Percentiles rank a stretch among this genome's conserved stretches.
Conservation (phyloP, 1,140 invertebrate genomes). For the Probaryconus sp. region DNA sequence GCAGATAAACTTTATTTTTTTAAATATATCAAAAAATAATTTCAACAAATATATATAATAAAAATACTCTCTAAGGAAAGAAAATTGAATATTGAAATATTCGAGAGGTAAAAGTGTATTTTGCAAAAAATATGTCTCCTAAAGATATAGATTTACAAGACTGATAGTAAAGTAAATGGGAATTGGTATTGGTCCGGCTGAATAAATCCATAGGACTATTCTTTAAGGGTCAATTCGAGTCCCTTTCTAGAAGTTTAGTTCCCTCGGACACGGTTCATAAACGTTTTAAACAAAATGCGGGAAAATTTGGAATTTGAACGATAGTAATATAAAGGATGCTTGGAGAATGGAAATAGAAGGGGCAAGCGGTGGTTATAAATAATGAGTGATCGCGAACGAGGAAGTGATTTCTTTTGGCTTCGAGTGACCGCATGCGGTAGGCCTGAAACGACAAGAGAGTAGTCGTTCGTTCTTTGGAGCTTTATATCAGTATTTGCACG, state of each 20-base stretch:
- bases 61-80: too few relatives aligned
- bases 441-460: slow-evolving; percentile 38
- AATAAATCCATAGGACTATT: slow-evolving; percentile 66
- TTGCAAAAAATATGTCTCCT: slow-evolving; percentile 62
- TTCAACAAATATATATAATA: too few relatives aligned
- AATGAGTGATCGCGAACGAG: slow-evolving; percentile 58
- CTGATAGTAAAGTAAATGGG: too few relatives aligned
- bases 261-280: slow-evolving; percentile 76
- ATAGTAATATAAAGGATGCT: slow-evolving; percentile 42
- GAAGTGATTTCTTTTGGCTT: slow-evolving; percentile 56
- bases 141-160: slow-evolving; percentile 65
- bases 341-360: background rate
- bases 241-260: slow-evolving; percentile 40
- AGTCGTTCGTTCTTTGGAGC: slow-evolving; percentile 60
- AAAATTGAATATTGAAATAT: too few relatives aligned
- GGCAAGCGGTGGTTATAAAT: slow-evolving; percentile 60
- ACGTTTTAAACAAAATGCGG: slow-evolving; percentile 76
- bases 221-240: slow-evolving; percentile 51
- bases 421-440: slow-evolving; percentile 66
- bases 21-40: too few relatives aligned
- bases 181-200: slow-evolving; percentile 71
- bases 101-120: too few relatives aligned
- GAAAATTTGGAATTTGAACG: slow-evolving; percentile 70
- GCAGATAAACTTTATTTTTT: too few relatives aligned
- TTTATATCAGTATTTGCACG: slow-evolving; percentile 67